phyloP scores from a whole-genome alignment of 2,797 vertebrate genomes.

The Tragopan temminckii region DNA sequence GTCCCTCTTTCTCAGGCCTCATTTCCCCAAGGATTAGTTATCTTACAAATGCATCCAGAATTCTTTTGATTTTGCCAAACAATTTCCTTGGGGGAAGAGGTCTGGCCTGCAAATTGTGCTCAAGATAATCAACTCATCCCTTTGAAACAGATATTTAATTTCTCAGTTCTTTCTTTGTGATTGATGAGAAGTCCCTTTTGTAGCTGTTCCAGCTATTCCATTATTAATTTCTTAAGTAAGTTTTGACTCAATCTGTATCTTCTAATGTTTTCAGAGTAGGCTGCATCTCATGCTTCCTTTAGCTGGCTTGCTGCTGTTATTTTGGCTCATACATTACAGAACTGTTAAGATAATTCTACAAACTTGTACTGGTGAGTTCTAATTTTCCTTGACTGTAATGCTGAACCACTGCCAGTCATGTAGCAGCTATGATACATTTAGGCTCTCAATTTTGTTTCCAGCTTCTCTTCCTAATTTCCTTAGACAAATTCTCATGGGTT shows the following conservation, averaged over 20 bases:
- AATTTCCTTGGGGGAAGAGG: not conserved
- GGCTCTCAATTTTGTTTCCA: not conserved
- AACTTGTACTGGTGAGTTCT: not conserved
- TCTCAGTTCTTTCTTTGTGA: not conserved
- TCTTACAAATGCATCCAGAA: not conserved
- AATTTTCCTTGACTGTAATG: not conserved
- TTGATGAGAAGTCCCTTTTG: not conserved
- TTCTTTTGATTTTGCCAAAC: constrained; percentile 2
- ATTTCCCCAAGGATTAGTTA: constrained; percentile 33
- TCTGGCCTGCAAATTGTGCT: not conserved
- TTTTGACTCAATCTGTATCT: not conserved
- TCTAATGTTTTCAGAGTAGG: not conserved
- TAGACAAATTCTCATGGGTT: not conserved
- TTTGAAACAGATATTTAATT: not conserved
- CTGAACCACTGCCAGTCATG: not conserved
- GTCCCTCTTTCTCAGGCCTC: constrained; percentile 27
- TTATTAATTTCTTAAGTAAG: not conserved
- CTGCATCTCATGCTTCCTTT: not conserved
- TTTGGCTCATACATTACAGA: not conserved
- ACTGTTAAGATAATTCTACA: not conserved
- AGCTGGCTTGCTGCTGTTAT: not conserved
- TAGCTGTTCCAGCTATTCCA: not conserved
- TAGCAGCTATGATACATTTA: not conserved
- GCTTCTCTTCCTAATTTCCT: not conserved
- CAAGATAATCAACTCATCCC: not conserved